Percentiles rank a stretch among this genome's conserved stretches.
Evolutionary conservation across 2,113 vertebrate genomes (phyloP).

Genomic region (Rhinolophus ferrumequinum): DNA sequence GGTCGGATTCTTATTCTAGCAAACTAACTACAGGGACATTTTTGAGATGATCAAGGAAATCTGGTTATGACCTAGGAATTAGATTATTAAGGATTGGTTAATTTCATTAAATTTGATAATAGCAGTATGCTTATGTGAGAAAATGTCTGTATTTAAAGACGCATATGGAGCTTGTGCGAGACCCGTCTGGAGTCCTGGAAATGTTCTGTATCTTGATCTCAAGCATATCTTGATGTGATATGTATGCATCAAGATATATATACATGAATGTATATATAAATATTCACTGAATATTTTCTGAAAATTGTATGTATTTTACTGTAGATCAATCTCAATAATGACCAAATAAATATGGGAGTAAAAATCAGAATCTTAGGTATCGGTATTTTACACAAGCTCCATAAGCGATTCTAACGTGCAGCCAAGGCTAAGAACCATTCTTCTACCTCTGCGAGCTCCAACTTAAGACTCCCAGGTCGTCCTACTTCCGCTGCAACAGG

Average conservation of each 20-base stretch:
- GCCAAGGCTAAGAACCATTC: background rate
- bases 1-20: background rate
- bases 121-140: background rate
- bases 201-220: background rate
- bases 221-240: background rate
- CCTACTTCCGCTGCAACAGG: background rate
- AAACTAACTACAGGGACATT: background rate
- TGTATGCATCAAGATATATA: too few species aligned
- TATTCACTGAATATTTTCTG: background rate
- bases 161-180: too few species aligned
- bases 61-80: background rate
- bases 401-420: background rate
- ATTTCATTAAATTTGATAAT: background rate
- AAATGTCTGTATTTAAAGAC: slow-evolving; percentile 10
- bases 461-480: background rate
- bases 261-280: background rate
- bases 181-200: too few species aligned
- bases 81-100: background rate
- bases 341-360: background rate
- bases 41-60: slow-evolving; percentile 1
- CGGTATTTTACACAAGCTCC: slow-evolving; percentile 25
- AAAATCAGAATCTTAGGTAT: slow-evolving; percentile 14
- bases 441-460: background rate
- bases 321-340: background rate
- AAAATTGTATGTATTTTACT: background rate